Base-by-base conservation (phyloP, 2,113 vertebrate species). In the Riparia riparia region DNA sequence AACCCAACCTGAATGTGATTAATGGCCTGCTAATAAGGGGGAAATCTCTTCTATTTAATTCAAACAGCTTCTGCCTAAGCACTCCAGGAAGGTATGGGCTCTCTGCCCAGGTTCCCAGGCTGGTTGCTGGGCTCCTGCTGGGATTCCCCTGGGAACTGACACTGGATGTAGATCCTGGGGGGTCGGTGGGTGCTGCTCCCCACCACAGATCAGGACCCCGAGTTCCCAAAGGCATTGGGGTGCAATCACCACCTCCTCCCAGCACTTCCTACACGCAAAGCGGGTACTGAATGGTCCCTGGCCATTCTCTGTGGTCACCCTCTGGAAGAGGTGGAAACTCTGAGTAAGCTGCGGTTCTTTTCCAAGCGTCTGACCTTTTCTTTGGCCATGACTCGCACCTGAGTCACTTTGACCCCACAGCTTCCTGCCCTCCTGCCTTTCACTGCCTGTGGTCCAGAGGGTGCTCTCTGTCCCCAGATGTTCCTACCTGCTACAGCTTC, bases 21-120 rank as follows among this genome's bases (percentile, higher is more conserved):
- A 97, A 96, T 91, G 94, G 94, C 84, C 89, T 9, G 82, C 94
- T 96, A 97, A 96, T 95, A 97, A 96, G 94, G 96, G 95, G 91
- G 91, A 97, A 97, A 97, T 96, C 90, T 95, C 82, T 93, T 63
- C 74, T 89, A 47, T 96, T 91, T 96, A 93, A 90, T 90, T 95
- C 95, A 87, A 89, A 95, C 69, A 80, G 47, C 31, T 11, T 94
- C 50, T 84, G 80, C 94, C 49, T 72, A 49, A 22, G 87, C 37
- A 72, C 74, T 96, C 86, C 95, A 95, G 80, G 80, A 95, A 95
- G 91, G 34, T 61, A 83, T 51, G 74, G 71, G 68, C 79, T 94
- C 28, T 65, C 32, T 61, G 84, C 89, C 78, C 63, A 66, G 57
- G 32, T 85, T 95, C 78, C 42, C 94, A 91, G 74, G 66, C 63